Conservation (phyloP, 2,797 vertebrate genomes). For the Pipistrellus nathusii region DNA sequence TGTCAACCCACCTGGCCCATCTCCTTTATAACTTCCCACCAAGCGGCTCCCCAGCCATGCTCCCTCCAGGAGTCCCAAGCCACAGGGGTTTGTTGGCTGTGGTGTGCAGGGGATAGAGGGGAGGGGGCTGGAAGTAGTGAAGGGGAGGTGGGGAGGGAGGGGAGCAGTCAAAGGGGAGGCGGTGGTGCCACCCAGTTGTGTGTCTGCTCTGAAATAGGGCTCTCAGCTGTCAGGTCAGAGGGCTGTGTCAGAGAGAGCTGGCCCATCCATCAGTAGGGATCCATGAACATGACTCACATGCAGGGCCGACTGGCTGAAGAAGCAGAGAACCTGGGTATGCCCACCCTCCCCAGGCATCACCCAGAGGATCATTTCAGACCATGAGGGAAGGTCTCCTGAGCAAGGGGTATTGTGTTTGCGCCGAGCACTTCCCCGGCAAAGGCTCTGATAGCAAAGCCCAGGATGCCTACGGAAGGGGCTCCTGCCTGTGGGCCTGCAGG, state of each 20-base stretch:
- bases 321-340: neutral
- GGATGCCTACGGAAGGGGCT: neutral
- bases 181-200: neutral
- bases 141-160: neutral
- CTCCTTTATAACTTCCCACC: neutral
- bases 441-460: neutral
- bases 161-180: neutral
- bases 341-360: neutral
- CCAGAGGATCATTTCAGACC: neutral
- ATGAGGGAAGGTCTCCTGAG: neutral
- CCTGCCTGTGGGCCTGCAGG: neutral
- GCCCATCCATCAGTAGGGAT: neutral
- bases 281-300: neutral
- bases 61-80: neutral
- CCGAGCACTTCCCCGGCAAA: neutral
- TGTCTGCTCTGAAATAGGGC: neutral
- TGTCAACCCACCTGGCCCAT: neutral
- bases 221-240: neutral
- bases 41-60: no score
- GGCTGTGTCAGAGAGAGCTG: neutral
- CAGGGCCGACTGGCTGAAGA: neutral
- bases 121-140: fast-evolving
- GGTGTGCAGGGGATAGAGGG: neutral
- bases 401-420: neutral
- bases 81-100: neutral